Conservation (phyloP, 2,113 vertebrate genomes). For the Tychaedon coryphoeus region DNA sequence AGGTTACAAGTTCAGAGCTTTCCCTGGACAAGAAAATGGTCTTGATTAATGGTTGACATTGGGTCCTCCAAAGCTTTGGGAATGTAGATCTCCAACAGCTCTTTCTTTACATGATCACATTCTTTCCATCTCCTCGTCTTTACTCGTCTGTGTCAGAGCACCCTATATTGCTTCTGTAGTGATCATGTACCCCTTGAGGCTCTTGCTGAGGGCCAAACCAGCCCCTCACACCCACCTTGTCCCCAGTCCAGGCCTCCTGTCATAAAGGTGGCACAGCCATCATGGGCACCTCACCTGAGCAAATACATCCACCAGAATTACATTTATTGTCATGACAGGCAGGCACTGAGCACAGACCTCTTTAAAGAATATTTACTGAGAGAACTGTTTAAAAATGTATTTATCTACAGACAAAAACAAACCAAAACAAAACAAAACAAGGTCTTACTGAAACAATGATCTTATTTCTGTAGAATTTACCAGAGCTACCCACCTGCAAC, state of each 20-base stretch:
- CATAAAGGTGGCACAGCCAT: not conserved
- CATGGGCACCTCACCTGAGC: not conserved
- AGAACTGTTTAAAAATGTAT: not conserved
- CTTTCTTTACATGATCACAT: not conserved
- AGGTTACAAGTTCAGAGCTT: slow-evolving; percentile 6
- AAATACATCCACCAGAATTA: not conserved
- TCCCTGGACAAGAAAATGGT: not conserved
- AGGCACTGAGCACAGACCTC: not conserved
- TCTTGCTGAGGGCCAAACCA: not conserved
- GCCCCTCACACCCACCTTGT: not conserved
- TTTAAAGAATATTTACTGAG: not conserved
- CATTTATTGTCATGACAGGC: not conserved
- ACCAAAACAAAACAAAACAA: not conserved
- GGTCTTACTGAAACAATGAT: not conserved
- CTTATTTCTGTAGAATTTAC: not conserved
- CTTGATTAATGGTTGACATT: not conserved
- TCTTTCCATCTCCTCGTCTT: not conserved
- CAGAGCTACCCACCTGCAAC: not conserved
- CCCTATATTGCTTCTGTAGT: not conserved
- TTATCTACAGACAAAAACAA: not conserved
- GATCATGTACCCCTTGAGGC: not conserved
- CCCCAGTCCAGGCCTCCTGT: not conserved
- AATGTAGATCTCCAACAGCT: not conserved
- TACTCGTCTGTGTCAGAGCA: not conserved
- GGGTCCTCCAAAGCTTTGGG: not conserved